Evolutionary conservation across 2,797 vertebrate genomes (phyloP), one percentile per base, ranked within the genome.

Genomic region (Cryptoblepharus egeriae): DNA sequence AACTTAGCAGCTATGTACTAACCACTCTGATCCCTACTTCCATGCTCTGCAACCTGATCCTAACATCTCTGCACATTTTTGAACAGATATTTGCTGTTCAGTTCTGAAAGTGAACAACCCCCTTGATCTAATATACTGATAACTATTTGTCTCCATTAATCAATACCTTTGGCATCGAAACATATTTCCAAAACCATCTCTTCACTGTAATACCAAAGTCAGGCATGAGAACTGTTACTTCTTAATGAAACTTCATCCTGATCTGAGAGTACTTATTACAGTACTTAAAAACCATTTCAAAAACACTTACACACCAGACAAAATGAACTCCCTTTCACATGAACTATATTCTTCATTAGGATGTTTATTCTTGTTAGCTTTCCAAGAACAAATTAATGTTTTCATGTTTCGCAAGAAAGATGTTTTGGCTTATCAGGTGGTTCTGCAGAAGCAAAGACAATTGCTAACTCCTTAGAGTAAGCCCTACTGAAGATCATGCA

Each of bases 311-410:
- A 71, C 80, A 87, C 95, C 80, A 76, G 76, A 90, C 78, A 96
- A 76, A 11, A 37, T 85, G 35, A 95, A 93, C 16, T 1, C 79
- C 64, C 91, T 71, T 37, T 16, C 68, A 80, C 57, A 16, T 16
- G 18, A 52, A 0, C 0, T 0, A 9, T 67, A 18, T 32, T 28
- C 2, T 49, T 94, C 82, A 57, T 81, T 42, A 15, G 2, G 1
- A 0, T 24, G 1, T 20, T 18, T 24, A 28, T 20, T 24, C 1
- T 79, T 91, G 12, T 49, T 49, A 13, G 90, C 68, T 10, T 58
- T 79, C 96, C 96, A 97, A 30, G 85, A 92, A 84, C 96, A 97
- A 0, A 28, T 93, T 86, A 96, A 32, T 13, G 1, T 90, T 83
- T 70, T 9, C 45, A 9, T 72, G 82, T 96, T 85, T 96, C 88